Evolutionary conservation across 2,888 invertebrate species (phyloP), one percentile per base, ranked within the genome.

Genomic region (Pyrrhosoma nymphula): DNA sequence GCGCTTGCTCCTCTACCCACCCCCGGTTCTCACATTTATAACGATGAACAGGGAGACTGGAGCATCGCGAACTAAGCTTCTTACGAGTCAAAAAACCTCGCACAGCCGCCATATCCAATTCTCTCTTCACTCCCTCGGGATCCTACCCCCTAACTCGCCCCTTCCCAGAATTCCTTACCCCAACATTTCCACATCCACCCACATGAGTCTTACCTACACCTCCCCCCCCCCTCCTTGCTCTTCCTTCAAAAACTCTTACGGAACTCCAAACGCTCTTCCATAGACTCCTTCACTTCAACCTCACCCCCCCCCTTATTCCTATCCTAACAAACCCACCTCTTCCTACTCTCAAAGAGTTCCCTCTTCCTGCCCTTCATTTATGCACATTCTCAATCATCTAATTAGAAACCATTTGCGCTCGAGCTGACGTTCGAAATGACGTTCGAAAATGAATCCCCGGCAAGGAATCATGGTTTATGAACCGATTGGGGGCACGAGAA

Each of bases 21-120:
- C 30, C 39, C n/a, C 35, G 30, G n/a, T 93, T 93, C 93, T 69
- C 93, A 93, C 93, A 93, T 93, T 93, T 47, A 93, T 69, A 47
- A n/a, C 47, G 69, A 69, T 47, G 93, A 82, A 82, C 23, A 39
- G 91, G 26, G 69, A 93, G 69, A 69, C 69, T 93, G 69, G 39
- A 26, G 89, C 55, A n/a, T 89, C 56, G 55, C 69, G 47, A 30
- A 35, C 47, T 93, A 93, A 93, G 93, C 93, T 93, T 16, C 93
- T 93, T 93, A 93, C 69, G 93, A 47, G 75, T 89, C 89, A 89
- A 89, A 89, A 89, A 89, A 69, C 16, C 93, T 75, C 69, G 47
- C 63, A 14, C 35, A 35, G 26, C 26, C 93, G 14, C 93, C 69
- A 39, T 69, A 63, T 39, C 26, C 69, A 55, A 35, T 55, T 69